These are phyloP conservation scores for Dendroctonus valens DNA, from an alignment of 1,140 invertebrate genomes.

Conservation along the genomic window DNA sequence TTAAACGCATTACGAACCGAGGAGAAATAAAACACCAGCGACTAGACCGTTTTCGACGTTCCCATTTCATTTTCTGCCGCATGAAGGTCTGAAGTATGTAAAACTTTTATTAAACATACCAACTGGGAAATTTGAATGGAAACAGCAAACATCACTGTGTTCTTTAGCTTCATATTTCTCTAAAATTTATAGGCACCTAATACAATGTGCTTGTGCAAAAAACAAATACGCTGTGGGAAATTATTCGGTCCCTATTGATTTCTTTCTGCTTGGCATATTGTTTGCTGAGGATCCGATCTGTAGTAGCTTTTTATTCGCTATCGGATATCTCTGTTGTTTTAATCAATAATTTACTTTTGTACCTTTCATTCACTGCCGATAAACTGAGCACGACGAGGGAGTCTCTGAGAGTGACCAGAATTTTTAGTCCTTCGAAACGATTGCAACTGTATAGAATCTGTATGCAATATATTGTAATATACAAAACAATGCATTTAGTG, in stretches of 20 bases:
- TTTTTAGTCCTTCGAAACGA: too few species aligned
- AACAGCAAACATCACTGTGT: conserved; percentile 28
- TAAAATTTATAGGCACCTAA: conserved; percentile 24
- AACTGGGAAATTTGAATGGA: conserved; percentile 30
- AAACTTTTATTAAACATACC: conserved; percentile 31
- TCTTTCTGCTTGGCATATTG: conserved; percentile 8
- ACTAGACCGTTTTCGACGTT: background rate
- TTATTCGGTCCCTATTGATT: conserved; percentile 22
- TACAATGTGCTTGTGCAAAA: conserved; percentile 20
- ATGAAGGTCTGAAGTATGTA: conserved; percentile 13
- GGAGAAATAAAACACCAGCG: too few species aligned
- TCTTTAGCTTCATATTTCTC: conserved; percentile 23
- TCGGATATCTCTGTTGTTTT: conserved; percentile 6
- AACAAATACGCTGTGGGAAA: conserved; percentile 13
- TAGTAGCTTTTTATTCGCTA: background rate
- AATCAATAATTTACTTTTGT: background rate
- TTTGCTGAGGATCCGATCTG: background rate
- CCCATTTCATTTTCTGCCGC: conserved; percentile 7
- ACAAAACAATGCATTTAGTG: too few species aligned
- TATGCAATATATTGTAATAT: too few species aligned
- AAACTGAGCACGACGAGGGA: too few species aligned
- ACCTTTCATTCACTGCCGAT: too few species aligned
- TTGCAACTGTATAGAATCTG: too few species aligned
- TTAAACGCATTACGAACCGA: too few species aligned
- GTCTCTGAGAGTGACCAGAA: too few species aligned